These are phyloP conservation scores for Panurus biarmicus DNA, from an alignment of 2,113 vertebrate species.

Conservation along the genomic window DNA sequence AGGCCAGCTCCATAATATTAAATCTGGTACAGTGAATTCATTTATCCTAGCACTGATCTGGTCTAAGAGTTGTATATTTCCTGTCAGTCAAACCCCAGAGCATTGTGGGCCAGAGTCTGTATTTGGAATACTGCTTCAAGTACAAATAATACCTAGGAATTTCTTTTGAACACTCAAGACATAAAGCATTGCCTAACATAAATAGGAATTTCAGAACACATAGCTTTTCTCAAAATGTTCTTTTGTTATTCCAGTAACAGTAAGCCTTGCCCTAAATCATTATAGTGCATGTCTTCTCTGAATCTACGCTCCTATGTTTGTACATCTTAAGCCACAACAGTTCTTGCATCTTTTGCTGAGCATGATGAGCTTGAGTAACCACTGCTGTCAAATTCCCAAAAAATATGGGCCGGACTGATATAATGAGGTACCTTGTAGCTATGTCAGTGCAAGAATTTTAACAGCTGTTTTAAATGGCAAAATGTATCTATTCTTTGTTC, in stretches of 20 bases:
- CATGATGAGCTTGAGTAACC: not conserved
- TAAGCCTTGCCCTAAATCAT: not conserved
- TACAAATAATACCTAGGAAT: not conserved
- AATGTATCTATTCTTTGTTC: not conserved
- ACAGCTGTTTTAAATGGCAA: not conserved
- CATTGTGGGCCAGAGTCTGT: not conserved
- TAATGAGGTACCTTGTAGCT: not conserved
- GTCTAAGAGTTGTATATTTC: not conserved
- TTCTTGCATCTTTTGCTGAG: not conserved
- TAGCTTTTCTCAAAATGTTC: not conserved
- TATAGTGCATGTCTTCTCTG: not conserved
- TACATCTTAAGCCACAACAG: not conserved
- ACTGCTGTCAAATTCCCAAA: not conserved
- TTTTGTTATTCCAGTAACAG: not conserved
- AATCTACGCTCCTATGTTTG: not conserved
- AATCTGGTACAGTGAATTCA: fast-evolving
- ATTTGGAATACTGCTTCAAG: not conserved
- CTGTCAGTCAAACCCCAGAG: not conserved
- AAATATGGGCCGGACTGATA: not conserved
- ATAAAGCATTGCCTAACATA: not conserved
- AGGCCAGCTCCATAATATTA: not conserved
- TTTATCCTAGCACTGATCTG: not conserved
- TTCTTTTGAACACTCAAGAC: not conserved
- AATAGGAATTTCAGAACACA: not conserved
- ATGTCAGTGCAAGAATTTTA: not conserved